Conservation (phyloP, 2,888 invertebrate species). For the Pogonocherus hispidulus region DNA sequence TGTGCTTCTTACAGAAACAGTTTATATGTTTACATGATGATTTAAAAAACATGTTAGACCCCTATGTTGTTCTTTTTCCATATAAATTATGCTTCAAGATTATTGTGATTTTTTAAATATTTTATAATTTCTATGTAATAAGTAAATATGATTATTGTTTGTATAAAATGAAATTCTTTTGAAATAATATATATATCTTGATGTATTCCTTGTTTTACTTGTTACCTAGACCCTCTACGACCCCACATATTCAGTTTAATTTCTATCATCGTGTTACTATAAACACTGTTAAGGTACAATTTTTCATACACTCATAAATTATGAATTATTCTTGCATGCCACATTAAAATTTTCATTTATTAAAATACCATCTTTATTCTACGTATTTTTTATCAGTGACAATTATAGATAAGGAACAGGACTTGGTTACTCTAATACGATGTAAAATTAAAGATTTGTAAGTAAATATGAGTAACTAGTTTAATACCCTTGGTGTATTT, state of each 20-base stretch:
- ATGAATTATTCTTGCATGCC: too few relatives aligned
- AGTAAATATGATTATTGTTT: conserved; percentile 12
- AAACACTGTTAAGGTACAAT: too few relatives aligned
- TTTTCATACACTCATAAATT: too few relatives aligned
- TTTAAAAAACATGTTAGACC: conserved; percentile 3
- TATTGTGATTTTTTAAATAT: conserved; percentile 29
- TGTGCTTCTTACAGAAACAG: conserved; percentile 22
- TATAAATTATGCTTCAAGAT: conserved; percentile 30
- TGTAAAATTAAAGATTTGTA: too few relatives aligned
- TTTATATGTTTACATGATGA: conserved; percentile 11
- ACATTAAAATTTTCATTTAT: too few relatives aligned
- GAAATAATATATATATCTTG: conserved; percentile 25
- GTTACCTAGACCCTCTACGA: not conserved
- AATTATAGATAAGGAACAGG: too few relatives aligned
- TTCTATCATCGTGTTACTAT: too few relatives aligned
- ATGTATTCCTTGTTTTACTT: conserved; percentile 16
- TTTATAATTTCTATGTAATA: conserved; percentile 23
- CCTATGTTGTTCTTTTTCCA: conserved; percentile 20
- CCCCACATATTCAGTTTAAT: not conserved
- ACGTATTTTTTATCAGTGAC: too few relatives aligned
- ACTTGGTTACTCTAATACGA: too few relatives aligned
- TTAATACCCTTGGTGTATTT: too few relatives aligned
- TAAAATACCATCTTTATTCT: too few relatives aligned
- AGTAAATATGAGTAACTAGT: too few relatives aligned
- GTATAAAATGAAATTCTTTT: conserved; percentile 26